Percentiles rank a stretch among this genome's conserved stretches.
These are phyloP conservation scores for Atta texana DNA, from an alignment of 1,140 invertebrate species.

Conservation along the genomic window DNA sequence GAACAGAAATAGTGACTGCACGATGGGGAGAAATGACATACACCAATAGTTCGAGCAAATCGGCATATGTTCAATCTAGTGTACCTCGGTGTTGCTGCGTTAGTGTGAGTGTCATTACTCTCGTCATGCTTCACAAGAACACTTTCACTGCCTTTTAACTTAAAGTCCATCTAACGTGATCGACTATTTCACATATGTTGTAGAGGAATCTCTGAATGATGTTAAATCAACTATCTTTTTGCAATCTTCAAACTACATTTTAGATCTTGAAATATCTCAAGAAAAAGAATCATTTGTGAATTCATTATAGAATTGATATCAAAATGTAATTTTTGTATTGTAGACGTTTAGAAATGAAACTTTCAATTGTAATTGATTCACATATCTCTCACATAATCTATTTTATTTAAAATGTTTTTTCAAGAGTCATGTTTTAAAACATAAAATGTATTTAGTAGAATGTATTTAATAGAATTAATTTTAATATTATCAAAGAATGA, in stretches of 20 bases:
- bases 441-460: neutral
- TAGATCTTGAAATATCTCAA: conserved; percentile 8
- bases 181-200: conserved; percentile 45
- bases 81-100: conserved; percentile 33
- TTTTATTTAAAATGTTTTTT: neutral
- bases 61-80: conserved; percentile 5
- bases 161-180: conserved; percentile 79
- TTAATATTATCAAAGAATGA: neutral
- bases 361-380: neutral
- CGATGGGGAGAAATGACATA: neutral
- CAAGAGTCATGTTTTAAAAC: neutral
- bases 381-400: neutral
- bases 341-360: neutral
- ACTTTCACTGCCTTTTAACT: conserved; percentile 85
- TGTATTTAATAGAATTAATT: neutral
- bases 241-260: neutral
- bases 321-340: neutral
- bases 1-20: conserved; percentile 23
- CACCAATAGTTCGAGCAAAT: conserved; percentile 38
- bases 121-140: conserved; percentile 82
- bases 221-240: conserved; percentile 3
- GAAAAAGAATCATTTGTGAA: neutral
- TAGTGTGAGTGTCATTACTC: conserved; percentile 83
- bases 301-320: neutral
- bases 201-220: neutral